phyloP scores from a whole-genome alignment of 2,888 invertebrate genomes.

The Gerris lacustris region DNA sequence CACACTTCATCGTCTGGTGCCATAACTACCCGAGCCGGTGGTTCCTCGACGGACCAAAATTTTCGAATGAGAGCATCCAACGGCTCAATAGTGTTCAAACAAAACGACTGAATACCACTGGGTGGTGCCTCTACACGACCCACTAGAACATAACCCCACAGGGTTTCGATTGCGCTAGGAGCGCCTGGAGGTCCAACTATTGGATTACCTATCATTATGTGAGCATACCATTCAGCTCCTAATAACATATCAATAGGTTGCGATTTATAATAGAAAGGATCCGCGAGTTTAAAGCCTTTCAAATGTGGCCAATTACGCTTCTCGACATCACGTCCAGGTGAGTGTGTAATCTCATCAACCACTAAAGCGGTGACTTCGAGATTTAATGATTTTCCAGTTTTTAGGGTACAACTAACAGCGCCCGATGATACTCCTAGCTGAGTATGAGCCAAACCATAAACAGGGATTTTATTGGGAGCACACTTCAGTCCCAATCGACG shows the following conservation, averaged over 20 bases:
- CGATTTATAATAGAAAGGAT: conserved; percentile 3
- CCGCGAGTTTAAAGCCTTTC: conserved; percentile 2
- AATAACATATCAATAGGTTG: conserved; percentile 10
- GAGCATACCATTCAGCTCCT: too few species aligned
- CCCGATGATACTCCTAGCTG: too few species aligned
- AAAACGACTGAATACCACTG: background rate
- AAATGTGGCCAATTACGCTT: background rate
- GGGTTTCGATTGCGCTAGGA: background rate
- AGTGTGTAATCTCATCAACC: too few species aligned
- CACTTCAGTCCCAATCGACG: too few species aligned
- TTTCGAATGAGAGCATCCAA: background rate
- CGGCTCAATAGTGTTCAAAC: background rate
- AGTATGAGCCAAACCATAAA: too few species aligned
- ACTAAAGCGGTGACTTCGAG: too few species aligned
- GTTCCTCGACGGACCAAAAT: background rate
- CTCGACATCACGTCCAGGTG: background rate
- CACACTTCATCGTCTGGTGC: background rate
- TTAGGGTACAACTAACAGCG: too few species aligned
- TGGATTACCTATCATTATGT: conserved; percentile 14
- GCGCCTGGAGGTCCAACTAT: conserved; percentile 1
- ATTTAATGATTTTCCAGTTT: too few species aligned
- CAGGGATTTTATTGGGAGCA: too few species aligned
- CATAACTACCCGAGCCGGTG: background rate
- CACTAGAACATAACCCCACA: background rate
- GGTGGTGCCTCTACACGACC: background rate